Base-by-base conservation (phyloP, 2,113 vertebrate species). In the Spermophilus dauricus region DNA sequence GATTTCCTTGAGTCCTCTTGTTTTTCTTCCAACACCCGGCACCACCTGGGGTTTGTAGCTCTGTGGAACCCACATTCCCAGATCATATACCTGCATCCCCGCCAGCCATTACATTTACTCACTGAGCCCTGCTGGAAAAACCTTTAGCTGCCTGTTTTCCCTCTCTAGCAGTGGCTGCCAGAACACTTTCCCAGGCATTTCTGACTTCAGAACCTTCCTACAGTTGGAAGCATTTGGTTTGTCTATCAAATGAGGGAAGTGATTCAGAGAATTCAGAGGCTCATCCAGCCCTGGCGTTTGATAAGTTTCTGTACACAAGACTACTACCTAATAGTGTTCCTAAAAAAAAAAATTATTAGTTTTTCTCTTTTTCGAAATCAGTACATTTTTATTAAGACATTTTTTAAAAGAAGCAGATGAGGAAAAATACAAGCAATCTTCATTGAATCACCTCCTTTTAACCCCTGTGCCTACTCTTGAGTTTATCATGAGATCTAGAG, bases 401-500 rank as follows among this genome's bases (percentile, higher is more conserved):
- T 86, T 90, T 90, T 56, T 8, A 76, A 82, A 94, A 81, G 90
- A 96, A 87, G 42, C 8, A 67, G 48, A 17, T 58, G 72, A 92
- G 39, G 20, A 89, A 95, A 86, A 87, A 77, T 70, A 42, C 24
- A 84, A 92, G 32, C 65, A 77, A 12, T 77, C 45, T 69, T 26
- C 34, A 61, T 69, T 56, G 42, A 73, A 72, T 4, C 82, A 63
- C 56, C 42, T 9, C 61, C 12, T 76, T 10, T 45, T 69, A 95
- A 69, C 37, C 34, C 22, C 39, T 56, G 2, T 76, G 1, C 83
- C 8, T 39, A 14, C 89, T 37, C 56, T 45, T 96, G 73, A 76
- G 34, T 87, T 28, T 24, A 42, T 85, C 39, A 90, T 92, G 73
- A 28, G 70, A 17, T 56, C 69, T n/a, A 83, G 20, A 58, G 56